A percentile compares a stretch with the other conserved stretches of the same genome.
These are phyloP conservation scores for Hozukius guyotensis DNA, from an alignment of 2,797 vertebrate species.

Conservation along the genomic window DNA sequence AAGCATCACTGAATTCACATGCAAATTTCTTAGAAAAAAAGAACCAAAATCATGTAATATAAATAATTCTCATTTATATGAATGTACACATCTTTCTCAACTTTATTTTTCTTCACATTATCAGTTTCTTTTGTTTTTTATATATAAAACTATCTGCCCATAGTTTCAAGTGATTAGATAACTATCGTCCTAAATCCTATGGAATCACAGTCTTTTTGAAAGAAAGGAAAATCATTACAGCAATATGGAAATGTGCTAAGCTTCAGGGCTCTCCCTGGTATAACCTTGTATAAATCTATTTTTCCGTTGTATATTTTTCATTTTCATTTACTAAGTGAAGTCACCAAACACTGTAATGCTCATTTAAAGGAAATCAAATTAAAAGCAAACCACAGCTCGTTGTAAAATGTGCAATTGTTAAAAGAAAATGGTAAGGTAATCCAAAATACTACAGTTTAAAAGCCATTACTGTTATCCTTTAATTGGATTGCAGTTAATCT, in stretches of 20 bases:
- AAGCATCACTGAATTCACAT: slow-evolving; percentile 90
- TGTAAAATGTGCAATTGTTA: slow-evolving; percentile 80
- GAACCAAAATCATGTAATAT: slow-evolving; percentile 83
- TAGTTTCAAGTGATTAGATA: slow-evolving; percentile 77
- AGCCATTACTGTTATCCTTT: slow-evolving; percentile 81
- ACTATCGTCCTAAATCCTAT: slow-evolving; percentile 79
- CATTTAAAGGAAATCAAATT: slow-evolving; percentile 72
- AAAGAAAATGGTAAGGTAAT: slow-evolving; percentile 75
- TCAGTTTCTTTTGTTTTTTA: slow-evolving; percentile 58
- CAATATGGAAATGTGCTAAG: slow-evolving; percentile 86
- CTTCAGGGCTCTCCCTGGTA: slow-evolving; percentile 78
- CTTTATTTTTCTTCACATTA: slow-evolving; percentile 75
- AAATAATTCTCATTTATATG: slow-evolving; percentile 89
- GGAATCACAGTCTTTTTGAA: slow-evolving; percentile 86
- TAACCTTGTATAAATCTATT: slow-evolving; percentile 82
- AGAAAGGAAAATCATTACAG: slow-evolving; percentile 80
- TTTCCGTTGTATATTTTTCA: slow-evolving; percentile 67
- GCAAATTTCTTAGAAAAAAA: slow-evolving; percentile 70
- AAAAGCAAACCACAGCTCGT: slow-evolving; percentile 80
- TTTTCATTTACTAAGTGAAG: slow-evolving; percentile 81
- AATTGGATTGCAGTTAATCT: slow-evolving; percentile 80
- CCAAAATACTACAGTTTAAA: slow-evolving; percentile 80
- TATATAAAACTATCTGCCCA: slow-evolving; percentile 84
- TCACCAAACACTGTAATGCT: slow-evolving; percentile 84
- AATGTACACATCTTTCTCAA: slow-evolving; percentile 90